Conservation (phyloP, 2,113 vertebrate genomes). For the Nematolebias whitei region DNA sequence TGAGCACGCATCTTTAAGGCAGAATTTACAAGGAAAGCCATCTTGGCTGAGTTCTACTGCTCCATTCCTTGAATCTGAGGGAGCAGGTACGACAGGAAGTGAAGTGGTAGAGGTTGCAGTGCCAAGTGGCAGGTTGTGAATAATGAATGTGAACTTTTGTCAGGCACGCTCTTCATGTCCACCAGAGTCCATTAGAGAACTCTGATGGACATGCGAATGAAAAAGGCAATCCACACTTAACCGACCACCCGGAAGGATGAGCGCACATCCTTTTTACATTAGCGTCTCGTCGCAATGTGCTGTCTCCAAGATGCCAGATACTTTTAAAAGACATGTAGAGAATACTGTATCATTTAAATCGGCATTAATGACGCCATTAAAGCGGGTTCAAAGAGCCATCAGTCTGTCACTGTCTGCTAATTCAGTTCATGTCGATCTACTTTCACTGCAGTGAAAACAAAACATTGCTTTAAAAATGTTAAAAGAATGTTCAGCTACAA, state of each 20-base stretch:
- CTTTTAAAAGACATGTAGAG: too few relatives aligned
- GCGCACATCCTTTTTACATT: slow-evolving; percentile 57
- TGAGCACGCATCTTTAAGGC: too few relatives aligned
- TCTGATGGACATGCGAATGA: slow-evolving; percentile 28
- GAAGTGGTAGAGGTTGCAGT: slow-evolving; percentile 34
- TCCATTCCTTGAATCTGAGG: too few relatives aligned
- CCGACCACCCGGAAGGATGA: slow-evolving; percentile 47
- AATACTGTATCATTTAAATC: too few relatives aligned
- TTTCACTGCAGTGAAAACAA: too few relatives aligned
- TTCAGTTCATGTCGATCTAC: too few relatives aligned
- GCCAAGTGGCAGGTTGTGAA: slow-evolving; percentile 68
- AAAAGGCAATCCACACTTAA: slow-evolving; percentile 32
- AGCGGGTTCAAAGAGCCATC: too few relatives aligned
- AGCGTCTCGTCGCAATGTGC: slow-evolving; percentile 39
- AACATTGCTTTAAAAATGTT: too few relatives aligned
- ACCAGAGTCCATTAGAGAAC: slow-evolving; percentile 55
- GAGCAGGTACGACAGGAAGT: too few relatives aligned
- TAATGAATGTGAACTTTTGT: slow-evolving; percentile 75
- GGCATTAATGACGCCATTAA: too few relatives aligned
- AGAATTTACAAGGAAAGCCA: neutral
- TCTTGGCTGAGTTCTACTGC: slow-evolving; percentile 5
- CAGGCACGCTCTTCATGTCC: slow-evolving; percentile 38
- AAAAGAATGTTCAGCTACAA: too few relatives aligned
- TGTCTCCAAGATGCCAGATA: neutral
- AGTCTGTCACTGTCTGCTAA: too few relatives aligned